These are phyloP conservation scores for Tachycineta bicolor DNA, from an alignment of 2,113 vertebrate genomes.

Conservation along the genomic window DNA sequence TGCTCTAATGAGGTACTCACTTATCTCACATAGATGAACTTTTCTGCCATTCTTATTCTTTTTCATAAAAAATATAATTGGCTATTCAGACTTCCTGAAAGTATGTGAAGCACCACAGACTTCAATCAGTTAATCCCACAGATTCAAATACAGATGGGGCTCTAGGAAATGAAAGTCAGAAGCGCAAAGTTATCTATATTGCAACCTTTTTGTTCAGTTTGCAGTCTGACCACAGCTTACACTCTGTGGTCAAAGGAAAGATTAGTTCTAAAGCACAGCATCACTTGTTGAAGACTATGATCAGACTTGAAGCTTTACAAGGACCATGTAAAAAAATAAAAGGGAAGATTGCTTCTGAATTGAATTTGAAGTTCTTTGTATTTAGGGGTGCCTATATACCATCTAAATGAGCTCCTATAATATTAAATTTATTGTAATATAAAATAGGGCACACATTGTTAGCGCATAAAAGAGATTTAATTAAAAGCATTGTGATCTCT, in stretches of 20 bases:
- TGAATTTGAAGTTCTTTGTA: background rate
- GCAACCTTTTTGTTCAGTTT: conserved; percentile 12
- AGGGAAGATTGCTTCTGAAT: background rate
- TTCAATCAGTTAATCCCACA: conserved; percentile 9
- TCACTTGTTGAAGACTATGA: background rate
- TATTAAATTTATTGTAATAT: background rate
- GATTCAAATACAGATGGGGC: background rate
- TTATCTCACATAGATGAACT: background rate
- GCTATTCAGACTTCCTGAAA: conserved; percentile 9
- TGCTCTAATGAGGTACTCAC: background rate
- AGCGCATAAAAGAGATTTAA: background rate
- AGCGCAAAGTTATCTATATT: background rate
- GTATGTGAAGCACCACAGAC: background rate
- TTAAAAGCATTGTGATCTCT: background rate
- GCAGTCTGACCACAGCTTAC: background rate
- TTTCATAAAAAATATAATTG: conserved; percentile 11
- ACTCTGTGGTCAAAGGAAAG: background rate
- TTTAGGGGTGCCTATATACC: background rate
- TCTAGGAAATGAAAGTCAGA: conserved; percentile 7
- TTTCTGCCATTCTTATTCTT: background rate
- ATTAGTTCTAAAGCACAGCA: conserved; percentile 46
- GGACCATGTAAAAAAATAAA: background rate
- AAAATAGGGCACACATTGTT: background rate
- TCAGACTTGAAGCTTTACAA: background rate
- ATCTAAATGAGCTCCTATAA: background rate